Evolutionary conservation across 1,140 invertebrate species (phyloP).

Genomic region (Drosophila sturtevanti): DNA sequence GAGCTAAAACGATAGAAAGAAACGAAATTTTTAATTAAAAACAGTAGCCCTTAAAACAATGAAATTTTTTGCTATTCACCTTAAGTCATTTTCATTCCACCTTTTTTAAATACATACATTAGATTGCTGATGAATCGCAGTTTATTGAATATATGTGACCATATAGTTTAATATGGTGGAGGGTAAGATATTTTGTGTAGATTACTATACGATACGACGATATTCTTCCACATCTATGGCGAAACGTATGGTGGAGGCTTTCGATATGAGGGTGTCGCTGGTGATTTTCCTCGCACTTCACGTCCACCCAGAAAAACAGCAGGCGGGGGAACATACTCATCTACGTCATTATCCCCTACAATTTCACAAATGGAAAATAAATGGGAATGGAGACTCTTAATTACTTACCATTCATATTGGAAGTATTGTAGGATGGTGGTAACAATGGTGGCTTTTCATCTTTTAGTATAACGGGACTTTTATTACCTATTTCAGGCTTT

Average conservation of each 20-base stretch:
- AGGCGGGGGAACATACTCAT: conserved; percentile 91
- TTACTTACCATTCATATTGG: conserved; percentile 73
- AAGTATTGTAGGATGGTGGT: conserved; percentile 85
- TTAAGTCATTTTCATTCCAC: background rate
- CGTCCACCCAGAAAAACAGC: conserved; percentile 89
- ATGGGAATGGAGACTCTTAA: background rate
- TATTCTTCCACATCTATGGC: conserved; percentile 86
- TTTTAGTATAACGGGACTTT: conserved; percentile 95
- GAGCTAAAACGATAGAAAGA: background rate
- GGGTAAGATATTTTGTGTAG: background rate
- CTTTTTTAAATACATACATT: background rate
- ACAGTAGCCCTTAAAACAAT: too few species aligned
- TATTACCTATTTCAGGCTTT: conserved; percentile 92
- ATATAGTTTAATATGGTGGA: background rate
- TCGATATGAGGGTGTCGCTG: conserved; percentile 92
- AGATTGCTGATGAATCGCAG: background rate
- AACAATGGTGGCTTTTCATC: conserved; percentile 95
- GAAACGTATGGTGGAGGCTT: conserved; percentile 96
- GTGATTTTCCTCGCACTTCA: conserved; percentile 84
- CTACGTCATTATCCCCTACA: conserved; percentile 83
- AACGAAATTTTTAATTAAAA: too few species aligned
- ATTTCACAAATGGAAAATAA: background rate
- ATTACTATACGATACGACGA: background rate
- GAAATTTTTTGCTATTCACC: background rate
- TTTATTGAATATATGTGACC: background rate